These are phyloP conservation scores for Squalus acanthias DNA, from an alignment of 2,797 vertebrate genomes.

Conservation along the genomic window DNA sequence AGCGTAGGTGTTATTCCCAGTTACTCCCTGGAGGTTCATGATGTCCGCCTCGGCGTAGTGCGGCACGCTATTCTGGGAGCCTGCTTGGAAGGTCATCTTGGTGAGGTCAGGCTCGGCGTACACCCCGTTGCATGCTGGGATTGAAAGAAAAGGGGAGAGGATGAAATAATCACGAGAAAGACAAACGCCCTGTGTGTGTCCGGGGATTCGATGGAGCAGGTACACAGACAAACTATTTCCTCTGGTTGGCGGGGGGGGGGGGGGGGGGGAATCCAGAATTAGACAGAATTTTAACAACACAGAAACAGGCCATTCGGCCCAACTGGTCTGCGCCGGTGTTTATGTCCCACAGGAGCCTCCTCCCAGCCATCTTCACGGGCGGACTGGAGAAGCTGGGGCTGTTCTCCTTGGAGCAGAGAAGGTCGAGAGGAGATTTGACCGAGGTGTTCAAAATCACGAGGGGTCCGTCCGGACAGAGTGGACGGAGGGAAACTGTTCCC, in stretches of 20 bases:
- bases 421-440: too few relatives aligned
- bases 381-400: too few relatives aligned
- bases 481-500: too few relatives aligned
- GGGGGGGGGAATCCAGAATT: too few relatives aligned
- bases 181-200: neutral
- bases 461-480: too few relatives aligned
- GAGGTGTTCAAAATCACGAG: too few relatives aligned
- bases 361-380: neutral
- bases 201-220: too few relatives aligned
- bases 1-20: slow-evolving; percentile 85
- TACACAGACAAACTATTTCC: neutral
- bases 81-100: slow-evolving; percentile 48
- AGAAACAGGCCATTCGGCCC: neutral
- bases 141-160: slow-evolving; percentile 21
- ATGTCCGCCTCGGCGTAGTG: slow-evolving; percentile 92
- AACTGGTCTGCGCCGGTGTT: neutral
- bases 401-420: too few relatives aligned
- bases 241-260: neutral
- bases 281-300: neutral
- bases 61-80: slow-evolving; percentile 64
- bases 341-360: neutral
- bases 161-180: neutral
- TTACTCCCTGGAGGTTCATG: slow-evolving; percentile 84
- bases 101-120: slow-evolving; percentile 63
- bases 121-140: slow-evolving; percentile 66